These are phyloP conservation scores for Eristalinus aeneus DNA, from an alignment of 2,888 invertebrate species.

Conservation along the genomic window DNA sequence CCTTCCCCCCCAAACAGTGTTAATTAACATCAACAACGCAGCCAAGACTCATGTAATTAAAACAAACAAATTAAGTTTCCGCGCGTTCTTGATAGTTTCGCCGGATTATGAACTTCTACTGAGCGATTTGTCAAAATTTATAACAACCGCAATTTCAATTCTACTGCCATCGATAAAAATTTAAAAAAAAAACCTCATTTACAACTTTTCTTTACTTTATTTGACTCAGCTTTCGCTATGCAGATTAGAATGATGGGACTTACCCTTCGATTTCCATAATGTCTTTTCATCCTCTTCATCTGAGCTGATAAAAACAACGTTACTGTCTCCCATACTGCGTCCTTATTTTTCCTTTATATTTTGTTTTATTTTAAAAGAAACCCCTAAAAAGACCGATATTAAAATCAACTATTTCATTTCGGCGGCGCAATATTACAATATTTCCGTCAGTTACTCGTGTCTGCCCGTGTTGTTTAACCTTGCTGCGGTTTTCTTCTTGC, in stretches of 20 bases:
- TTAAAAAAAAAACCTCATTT: background rate
- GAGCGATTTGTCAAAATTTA: too few relatives aligned
- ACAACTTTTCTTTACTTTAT: background rate
- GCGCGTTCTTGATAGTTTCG: too few relatives aligned
- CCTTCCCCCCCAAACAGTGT: too few relatives aligned
- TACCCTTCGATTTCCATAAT: conserved; percentile 48
- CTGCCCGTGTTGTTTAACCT: conserved; percentile 5
- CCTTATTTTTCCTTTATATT: background rate
- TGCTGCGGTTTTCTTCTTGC: background rate
- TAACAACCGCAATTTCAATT: too few relatives aligned
- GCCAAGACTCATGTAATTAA: too few relatives aligned
- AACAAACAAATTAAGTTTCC: too few relatives aligned
- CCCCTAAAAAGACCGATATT: background rate
- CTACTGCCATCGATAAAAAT: too few relatives aligned
- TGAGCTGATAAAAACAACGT: conserved; percentile 53
- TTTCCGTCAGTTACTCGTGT: background rate
- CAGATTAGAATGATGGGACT: conserved; percentile 32
- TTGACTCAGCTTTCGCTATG: conserved; percentile 30
- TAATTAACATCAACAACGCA: too few relatives aligned
- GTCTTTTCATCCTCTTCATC: conserved; percentile 59
- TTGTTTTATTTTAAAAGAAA: background rate
- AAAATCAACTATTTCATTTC: background rate
- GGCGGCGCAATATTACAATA: background rate
- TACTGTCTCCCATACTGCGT: conserved; percentile 35
- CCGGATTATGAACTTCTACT: too few relatives aligned